phyloP scores from a whole-genome alignment of 2,797 vertebrate genomes.

The Parauchenoglanis ngamensis region DNA sequence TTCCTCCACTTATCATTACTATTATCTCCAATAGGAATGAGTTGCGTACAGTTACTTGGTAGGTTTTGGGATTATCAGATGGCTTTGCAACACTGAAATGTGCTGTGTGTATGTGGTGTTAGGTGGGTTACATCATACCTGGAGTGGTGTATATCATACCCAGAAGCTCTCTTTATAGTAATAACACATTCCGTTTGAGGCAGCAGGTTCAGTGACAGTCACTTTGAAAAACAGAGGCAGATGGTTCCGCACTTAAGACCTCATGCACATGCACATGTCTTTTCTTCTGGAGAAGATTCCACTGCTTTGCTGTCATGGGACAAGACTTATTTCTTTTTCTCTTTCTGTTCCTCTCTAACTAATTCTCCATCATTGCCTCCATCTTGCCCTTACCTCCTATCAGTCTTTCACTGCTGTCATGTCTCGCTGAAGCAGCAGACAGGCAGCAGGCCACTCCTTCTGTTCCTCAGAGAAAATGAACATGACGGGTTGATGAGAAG shows the following conservation, averaged over 20 bases:
- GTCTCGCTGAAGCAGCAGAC: conserved; percentile 9
- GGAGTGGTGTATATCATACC: conserved; percentile 42
- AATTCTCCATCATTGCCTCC: conserved; percentile 55
- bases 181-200: conserved; percentile 39
- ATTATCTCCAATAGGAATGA: conserved; percentile 11
- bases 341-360: conserved; percentile 47
- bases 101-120: conserved; percentile 24
- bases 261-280: conserved; percentile 74
- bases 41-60: neutral
- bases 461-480: conserved; percentile 31
- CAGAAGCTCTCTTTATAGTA: conserved; percentile 49
- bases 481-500: conserved; percentile 10
- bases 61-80: conserved; percentile 19
- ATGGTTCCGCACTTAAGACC: conserved; percentile 69
- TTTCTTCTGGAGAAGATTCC: conserved; percentile 48
- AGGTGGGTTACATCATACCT: conserved; percentile 13
- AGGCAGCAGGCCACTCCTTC: neutral
- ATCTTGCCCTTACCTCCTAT: conserved; percentile 34
- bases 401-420: conserved; percentile 30
- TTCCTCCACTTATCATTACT: conserved; percentile 26
- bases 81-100: conserved; percentile 34
- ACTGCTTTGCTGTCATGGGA: conserved; percentile 52
- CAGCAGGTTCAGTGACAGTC: conserved; percentile 48
- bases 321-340: conserved; percentile 48
- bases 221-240: conserved; percentile 67